phyloP scores from a whole-genome alignment of 2,797 vertebrate genomes.

The Tiaroga cobitis region DNA sequence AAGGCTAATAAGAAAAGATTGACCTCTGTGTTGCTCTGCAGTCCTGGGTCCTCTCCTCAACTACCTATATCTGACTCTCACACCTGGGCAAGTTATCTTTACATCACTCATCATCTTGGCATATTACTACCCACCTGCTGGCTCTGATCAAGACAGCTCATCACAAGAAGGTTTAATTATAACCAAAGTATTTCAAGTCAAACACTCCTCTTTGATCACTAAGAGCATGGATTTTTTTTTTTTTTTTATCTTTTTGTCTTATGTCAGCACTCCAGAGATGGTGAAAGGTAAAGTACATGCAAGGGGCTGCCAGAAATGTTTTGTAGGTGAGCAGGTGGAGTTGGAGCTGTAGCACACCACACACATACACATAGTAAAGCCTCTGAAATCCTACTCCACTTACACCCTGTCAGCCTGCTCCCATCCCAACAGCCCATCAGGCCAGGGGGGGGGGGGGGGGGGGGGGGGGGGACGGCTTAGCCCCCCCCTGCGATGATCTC shows the following conservation, averaged over 20 bases:
- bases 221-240: background rate
- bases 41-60: conserved; percentile 40
- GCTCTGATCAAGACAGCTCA: conserved; percentile 51
- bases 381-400: conserved; percentile 14
- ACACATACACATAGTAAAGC: conserved; percentile 23
- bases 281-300: conserved; percentile 37
- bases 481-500: too few relatives aligned
- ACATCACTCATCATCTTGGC: conserved; percentile 57
- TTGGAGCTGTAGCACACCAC: background rate
- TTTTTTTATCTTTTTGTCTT: background rate
- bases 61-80: conserved; percentile 48
- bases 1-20: conserved; percentile 51
- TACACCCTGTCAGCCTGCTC: conserved; percentile 30
- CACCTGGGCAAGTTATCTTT: conserved; percentile 53
- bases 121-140: conserved; percentile 55
- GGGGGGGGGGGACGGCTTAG: too few relatives aligned
- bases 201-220: conserved; percentile 54
- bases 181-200: conserved; percentile 44
- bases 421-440: background rate
- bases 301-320: conserved; percentile 11
- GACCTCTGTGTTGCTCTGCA: conserved; percentile 36
- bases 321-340: conserved; percentile 38
- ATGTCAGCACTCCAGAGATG: conserved; percentile 40
- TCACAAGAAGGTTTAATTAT: conserved; percentile 46
- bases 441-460: too few relatives aligned